Evolutionary conservation across 2,888 invertebrate species (phyloP).

Genomic region (Mythimna albipuncta): DNA sequence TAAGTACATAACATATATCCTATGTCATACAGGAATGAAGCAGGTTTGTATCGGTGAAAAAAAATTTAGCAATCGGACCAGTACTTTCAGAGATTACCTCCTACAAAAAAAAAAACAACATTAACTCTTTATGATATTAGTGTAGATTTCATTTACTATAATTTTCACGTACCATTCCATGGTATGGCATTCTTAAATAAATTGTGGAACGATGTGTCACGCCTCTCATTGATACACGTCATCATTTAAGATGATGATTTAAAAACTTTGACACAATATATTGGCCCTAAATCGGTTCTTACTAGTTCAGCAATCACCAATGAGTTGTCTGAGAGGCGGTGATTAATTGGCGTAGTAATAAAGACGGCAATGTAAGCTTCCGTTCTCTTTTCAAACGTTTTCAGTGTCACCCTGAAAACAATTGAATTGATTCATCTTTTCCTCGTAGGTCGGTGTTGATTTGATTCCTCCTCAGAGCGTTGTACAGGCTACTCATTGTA

Average conservation of each 20-base stretch:
- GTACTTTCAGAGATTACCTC: too few species aligned
- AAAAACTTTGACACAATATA: slow-evolving; percentile 78
- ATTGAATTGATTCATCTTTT: slow-evolving; percentile 28
- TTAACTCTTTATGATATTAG: too few species aligned
- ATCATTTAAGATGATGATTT: slow-evolving; percentile 82
- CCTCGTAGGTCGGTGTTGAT: neutral
- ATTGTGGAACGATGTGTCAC: slow-evolving; percentile 65
- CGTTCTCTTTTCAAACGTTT: slow-evolving; percentile 43
- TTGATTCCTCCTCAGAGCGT: neutral
- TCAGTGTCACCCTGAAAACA: slow-evolving; percentile 23
- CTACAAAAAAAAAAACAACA: too few species aligned
- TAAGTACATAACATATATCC: too few species aligned
- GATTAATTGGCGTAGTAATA: slow-evolving; percentile 28
- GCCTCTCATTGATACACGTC: slow-evolving; percentile 66
- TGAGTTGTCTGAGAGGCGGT: slow-evolving; percentile 16
- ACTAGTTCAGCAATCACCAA: slow-evolving; percentile 56
- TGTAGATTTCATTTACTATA: neutral
- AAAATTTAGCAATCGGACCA: too few species aligned
- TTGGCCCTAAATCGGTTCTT: slow-evolving; percentile 67
- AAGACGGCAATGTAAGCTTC: slow-evolving; percentile 39
- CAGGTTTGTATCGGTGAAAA: too few species aligned
- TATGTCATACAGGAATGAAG: too few species aligned
- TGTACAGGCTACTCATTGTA: neutral
- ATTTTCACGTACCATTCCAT: neutral
- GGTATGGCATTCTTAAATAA: slow-evolving; percentile 36